Evolutionary conservation across 2,797 vertebrate species (phyloP).

Genomic region (Phalanger gymnotis): DNA sequence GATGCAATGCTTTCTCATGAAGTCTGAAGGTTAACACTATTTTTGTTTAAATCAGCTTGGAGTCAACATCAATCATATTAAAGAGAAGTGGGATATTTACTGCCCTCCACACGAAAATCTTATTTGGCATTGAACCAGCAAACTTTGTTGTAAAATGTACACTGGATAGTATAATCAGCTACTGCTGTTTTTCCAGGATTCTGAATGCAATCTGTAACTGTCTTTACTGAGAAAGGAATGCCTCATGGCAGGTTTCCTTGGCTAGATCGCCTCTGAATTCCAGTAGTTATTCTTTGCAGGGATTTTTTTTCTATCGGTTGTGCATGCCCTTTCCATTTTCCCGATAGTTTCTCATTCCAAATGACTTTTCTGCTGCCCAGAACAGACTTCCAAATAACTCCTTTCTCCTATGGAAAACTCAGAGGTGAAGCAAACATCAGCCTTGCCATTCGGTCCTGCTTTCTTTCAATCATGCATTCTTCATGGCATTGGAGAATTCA

Average conservation of each 20-base stretch:
- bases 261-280: slow-evolving; percentile 46
- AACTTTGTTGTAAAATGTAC: slow-evolving; percentile 44
- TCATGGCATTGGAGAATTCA: slow-evolving; percentile 10
- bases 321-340: slow-evolving; percentile 38
- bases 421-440: background rate
- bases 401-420: slow-evolving; percentile 1
- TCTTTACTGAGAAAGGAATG: slow-evolving; percentile 26
- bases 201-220: slow-evolving; percentile 57
- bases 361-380: slow-evolving; percentile 52
- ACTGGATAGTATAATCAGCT: slow-evolving; percentile 26
- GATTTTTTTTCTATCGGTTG: slow-evolving; percentile 65
- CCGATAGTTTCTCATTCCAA: background rate
- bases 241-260: background rate
- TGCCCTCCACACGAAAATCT: slow-evolving; percentile 36
- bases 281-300: slow-evolving; percentile 59
- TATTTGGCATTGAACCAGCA: slow-evolving; percentile 55
- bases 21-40: background rate
- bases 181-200: slow-evolving; percentile 42
- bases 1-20: background rate
- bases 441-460: background rate
- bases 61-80: slow-evolving; percentile 30
- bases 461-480: slow-evolving; percentile 31
- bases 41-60: slow-evolving; percentile 37
- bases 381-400: slow-evolving; percentile 38
- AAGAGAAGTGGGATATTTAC: slow-evolving; percentile 32